phyloP scores from a whole-genome alignment of 23 tunicate species.

The Ciona savignyi region DNA sequence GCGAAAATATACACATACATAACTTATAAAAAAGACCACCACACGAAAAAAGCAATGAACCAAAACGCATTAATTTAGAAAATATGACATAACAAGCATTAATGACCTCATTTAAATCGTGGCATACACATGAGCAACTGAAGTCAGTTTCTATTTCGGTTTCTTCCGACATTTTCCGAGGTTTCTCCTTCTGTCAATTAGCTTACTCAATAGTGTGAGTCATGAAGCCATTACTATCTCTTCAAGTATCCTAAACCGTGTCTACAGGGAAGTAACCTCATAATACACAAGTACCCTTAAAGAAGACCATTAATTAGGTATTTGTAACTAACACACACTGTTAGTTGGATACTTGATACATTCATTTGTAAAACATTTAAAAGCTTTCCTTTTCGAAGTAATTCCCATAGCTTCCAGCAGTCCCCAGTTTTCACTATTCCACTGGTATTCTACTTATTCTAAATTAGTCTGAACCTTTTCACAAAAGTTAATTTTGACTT shows the following conservation, averaged over 20 bases:
- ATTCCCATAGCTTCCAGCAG: too few relatives aligned
- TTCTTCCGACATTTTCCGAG: slow-evolving; percentile 2
- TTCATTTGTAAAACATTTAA: too few relatives aligned
- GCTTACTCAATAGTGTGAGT: too few relatives aligned
- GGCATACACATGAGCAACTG: slow-evolving; percentile 52
- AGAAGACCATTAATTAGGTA: not conserved
- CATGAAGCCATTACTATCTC: too few relatives aligned
- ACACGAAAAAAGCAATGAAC: not conserved
- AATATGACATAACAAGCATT: too few relatives aligned
- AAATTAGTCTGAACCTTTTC: not conserved
- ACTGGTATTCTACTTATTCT: too few relatives aligned
- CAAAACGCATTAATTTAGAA: not conserved
- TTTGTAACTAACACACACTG: not conserved
- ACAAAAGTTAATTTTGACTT: too few relatives aligned
- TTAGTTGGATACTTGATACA: too few relatives aligned
- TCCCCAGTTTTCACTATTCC: too few relatives aligned
- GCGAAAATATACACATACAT: too few relatives aligned
- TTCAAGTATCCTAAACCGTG: not conserved
- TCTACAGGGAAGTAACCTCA: not conserved
- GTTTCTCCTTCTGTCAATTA: too few relatives aligned
- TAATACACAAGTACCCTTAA: not conserved
- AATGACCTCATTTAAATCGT: slow-evolving; percentile 54
- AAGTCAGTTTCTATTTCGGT: slow-evolving; percentile 41
- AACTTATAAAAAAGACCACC: not conserved
- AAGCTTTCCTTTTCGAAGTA: too few relatives aligned